Evolutionary conservation across 2,797 vertebrate species (phyloP), one percentile per base, ranked within the genome.

Genomic region (Alectoris magna): DNA sequence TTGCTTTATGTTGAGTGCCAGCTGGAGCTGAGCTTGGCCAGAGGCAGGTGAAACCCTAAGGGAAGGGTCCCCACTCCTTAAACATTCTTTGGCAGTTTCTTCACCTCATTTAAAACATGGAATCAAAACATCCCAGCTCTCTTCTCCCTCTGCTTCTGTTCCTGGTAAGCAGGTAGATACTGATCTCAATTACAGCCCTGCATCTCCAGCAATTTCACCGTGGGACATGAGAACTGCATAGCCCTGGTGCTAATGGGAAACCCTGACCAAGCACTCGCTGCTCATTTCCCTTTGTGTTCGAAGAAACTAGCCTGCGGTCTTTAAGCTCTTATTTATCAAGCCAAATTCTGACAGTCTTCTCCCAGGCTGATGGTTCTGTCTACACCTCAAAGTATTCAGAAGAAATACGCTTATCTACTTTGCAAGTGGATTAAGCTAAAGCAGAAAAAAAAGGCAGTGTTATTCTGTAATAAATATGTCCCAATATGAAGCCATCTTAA

Each of bases 221-320:
- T 79, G 92, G 77, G 67, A 91, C 70, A 79, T 31, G 62, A 91
- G 89, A 95, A 88, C 5, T 0, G 2, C 27, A 84, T 58, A 84
- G n/a, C 48, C 16, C 34, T 58, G 41, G 27, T 73, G 59, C 51
- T 92, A 91, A 91, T 53, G 76, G 87, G 91, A 87, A 81, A 62
- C 76, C 82, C 76, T 53, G 56, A 48, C 51, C 74, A 49, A 88
- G 68, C 51, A 63, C n/a, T 11, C 49, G 55, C 73, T 91, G 66
- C 13, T 90, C 3, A 79, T 77, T 77, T 84, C 41, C 69, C 69
- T 83, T 75, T 78, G 39, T 76, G 69, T 78, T 85, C 4, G 8
- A 75, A 91, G 87, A 93, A 92, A 91, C 63, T 76, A 83, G 79
- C 29, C 89, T 17, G 46, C n/a, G 31, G 56, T 70, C 73, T 34